Base-by-base conservation (phyloP, 2,113 vertebrate species). In the Thamnaconus septentrionalis region DNA sequence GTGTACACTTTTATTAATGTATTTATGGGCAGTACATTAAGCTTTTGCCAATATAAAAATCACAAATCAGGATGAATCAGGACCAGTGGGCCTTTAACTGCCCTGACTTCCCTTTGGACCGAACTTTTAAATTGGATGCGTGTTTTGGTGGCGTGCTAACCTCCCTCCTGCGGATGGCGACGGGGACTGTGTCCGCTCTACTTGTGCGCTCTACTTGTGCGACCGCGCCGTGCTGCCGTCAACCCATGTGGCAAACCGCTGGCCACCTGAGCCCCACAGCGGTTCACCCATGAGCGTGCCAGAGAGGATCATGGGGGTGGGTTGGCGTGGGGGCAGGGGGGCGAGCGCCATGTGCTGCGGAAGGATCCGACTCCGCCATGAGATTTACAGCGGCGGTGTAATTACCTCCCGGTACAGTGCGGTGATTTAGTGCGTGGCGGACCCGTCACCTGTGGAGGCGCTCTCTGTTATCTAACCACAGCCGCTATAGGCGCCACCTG, bases 261-360 rank as follows among this genome's bases (percentile, higher is more conserved):
- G 74, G 60, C 71, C 85, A 84, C 61, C 86, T 88, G 86, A 82
- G 71, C 69, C 66, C 79, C 18, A 50, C 69, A 69, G 59, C 18
- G 10, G 64, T 59, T 59, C 2, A 9, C 6, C 8, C 18, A n/a
- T 39, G 42, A 66, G 74, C 73, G 52, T 31, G 18, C 18, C 18
- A 31, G 18, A 31, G 18, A 31, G 2, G 18, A 31, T 31, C 18
- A 31, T 31, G 18, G 18, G 18, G 18, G 18, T 31, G 18, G 18
- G 18, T 1, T 31, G 18, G 1, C 2, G 18, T 31, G 18, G 18
- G 18, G 18, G 18, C 1, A 31, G 18, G 18, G 18, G 2, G 18
- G 18, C 18, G 18, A 31, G 18, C 18, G 18, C 18, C 18, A 31
- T 31, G 18, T 31, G 18, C 18, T 2, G 18, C 18, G 18, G 1